Percentiles rank a stretch among this genome's conserved stretches.
These are phyloP conservation scores for Sesamia nonagrioides DNA, from an alignment of 1,140 invertebrate genomes.

Conservation along the genomic window DNA sequence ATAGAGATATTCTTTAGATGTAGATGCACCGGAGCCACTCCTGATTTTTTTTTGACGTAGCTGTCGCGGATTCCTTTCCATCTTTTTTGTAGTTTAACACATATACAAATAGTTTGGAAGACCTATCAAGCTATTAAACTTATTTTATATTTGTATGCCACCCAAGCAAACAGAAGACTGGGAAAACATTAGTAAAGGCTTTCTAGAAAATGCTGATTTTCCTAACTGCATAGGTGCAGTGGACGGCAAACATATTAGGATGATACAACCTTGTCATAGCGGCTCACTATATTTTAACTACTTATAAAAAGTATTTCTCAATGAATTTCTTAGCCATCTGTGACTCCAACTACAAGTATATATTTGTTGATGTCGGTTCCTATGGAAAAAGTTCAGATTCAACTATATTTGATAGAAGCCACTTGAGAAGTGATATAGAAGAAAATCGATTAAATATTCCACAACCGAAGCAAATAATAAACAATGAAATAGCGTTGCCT, in stretches of 20 bases:
- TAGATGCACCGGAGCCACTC: not conserved
- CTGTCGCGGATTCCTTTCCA: slow-evolving; percentile 47
- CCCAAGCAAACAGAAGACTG: slow-evolving; percentile 48
- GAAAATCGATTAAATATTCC: slow-evolving; percentile 56
- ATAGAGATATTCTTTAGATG: no score
- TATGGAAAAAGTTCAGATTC: slow-evolving; percentile 49
- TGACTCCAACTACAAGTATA: slow-evolving; percentile 48
- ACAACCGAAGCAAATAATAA: slow-evolving; percentile 48
- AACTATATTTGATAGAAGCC: slow-evolving; percentile 43
- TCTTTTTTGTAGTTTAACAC: slow-evolving; percentile 39
- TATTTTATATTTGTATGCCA: slow-evolving; percentile 52
- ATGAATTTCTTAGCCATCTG: slow-evolving; percentile 48
- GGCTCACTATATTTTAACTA: slow-evolving; percentile 1
- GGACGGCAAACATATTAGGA: not conserved
- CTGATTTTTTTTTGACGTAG: slow-evolving; percentile 44
- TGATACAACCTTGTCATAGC: not conserved
- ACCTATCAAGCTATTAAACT: slow-evolving; percentile 51
- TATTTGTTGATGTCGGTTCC: slow-evolving; percentile 49
- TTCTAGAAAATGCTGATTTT: slow-evolving; percentile 29
- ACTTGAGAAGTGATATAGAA: slow-evolving; percentile 43
- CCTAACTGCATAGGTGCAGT: not conserved
- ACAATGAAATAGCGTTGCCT: slow-evolving; percentile 51
- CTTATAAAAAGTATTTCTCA: slow-evolving; percentile 46
- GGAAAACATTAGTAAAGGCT: slow-evolving; percentile 47
- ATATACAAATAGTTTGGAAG: slow-evolving; percentile 40